A percentile compares a stretch with the other conserved stretches of the same genome.
phyloP scores from a whole-genome alignment of 1,140 invertebrate genomes.

The Mercenaria mercenaria region DNA sequence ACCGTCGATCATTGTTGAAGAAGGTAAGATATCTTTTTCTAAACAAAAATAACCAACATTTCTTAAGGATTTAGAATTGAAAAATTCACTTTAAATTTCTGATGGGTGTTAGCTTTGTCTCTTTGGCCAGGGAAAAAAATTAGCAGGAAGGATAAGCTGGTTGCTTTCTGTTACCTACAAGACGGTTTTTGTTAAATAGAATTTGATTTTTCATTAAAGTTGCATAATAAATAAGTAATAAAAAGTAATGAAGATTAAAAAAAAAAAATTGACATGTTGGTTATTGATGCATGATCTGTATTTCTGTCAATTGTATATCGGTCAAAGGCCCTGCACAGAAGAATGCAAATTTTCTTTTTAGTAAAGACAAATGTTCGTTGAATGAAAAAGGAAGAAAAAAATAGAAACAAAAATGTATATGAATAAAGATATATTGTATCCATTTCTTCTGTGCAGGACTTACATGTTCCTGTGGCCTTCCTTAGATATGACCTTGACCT shows the following conservation, averaged over 20 bases:
- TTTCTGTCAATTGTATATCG: not conserved
- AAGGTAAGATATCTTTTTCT: constrained; percentile 74
- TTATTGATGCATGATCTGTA: constrained; percentile 9
- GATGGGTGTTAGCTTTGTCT: no score
- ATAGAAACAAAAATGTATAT: not conserved
- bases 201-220: no score
- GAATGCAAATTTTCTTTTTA: not conserved
- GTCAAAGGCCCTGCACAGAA: not conserved
- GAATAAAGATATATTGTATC: not conserved
- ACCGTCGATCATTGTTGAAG: constrained; percentile 82
- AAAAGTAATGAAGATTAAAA: no score
- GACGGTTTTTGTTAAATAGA: no score
- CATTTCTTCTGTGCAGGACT: not conserved
- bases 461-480: constrained; percentile 48
- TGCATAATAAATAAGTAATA: no score
- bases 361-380: not conserved
- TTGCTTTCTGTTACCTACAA: no score
- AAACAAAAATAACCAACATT: constrained; percentile 38
- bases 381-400: no score
- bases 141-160: not conserved
- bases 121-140: not conserved
- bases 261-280: no score
- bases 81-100: no score
- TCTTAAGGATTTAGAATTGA: not conserved
- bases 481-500: constrained; percentile 57